These are phyloP conservation scores for Bellardia pandia DNA, from an alignment of 2,888 invertebrate species.

Conservation along the genomic window DNA sequence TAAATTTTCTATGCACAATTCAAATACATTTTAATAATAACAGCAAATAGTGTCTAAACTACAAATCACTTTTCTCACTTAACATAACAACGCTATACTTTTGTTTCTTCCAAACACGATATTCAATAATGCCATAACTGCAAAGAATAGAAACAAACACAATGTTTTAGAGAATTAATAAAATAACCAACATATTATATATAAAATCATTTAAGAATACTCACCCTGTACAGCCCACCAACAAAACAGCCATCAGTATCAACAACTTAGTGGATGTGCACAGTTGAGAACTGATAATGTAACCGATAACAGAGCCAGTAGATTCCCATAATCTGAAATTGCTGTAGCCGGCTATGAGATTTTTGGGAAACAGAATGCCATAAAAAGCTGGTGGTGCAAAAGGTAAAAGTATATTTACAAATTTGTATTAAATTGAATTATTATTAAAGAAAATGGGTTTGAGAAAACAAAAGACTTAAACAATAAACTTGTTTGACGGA, in stretches of 20 bases:
- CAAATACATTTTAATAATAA: no score
- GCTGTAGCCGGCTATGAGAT: constrained; percentile 95
- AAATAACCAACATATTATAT: not conserved
- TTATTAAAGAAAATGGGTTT: no score
- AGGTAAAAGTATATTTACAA: not conserved
- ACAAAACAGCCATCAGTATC: constrained; percentile 88
- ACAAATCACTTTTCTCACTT: constrained; percentile 73
- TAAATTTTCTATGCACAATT: not conserved
- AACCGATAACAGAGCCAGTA: constrained; percentile 94
- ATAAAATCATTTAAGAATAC: constrained; percentile 36
- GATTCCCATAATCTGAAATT: constrained; percentile 97
- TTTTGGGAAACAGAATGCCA: constrained; percentile 92
- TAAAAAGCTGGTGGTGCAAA: constrained; percentile 87
- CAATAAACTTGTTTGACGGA: no score
- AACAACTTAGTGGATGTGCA: constrained; percentile 90
- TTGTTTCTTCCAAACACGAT: constrained; percentile 79
- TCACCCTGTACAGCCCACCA: constrained; percentile 91
- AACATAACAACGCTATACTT: constrained; percentile 78
- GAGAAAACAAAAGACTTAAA: not conserved
- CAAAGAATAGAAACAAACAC: constrained; percentile 22
- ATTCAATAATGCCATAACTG: constrained; percentile 82
- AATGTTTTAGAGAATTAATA: not conserved
- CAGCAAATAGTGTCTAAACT: constrained; percentile 24
- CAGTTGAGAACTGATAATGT: constrained; percentile 90
- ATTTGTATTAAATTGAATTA: no score